phyloP scores from a whole-genome alignment of 2,113 vertebrate species.

The Heterotilapia buettikoferi region DNA sequence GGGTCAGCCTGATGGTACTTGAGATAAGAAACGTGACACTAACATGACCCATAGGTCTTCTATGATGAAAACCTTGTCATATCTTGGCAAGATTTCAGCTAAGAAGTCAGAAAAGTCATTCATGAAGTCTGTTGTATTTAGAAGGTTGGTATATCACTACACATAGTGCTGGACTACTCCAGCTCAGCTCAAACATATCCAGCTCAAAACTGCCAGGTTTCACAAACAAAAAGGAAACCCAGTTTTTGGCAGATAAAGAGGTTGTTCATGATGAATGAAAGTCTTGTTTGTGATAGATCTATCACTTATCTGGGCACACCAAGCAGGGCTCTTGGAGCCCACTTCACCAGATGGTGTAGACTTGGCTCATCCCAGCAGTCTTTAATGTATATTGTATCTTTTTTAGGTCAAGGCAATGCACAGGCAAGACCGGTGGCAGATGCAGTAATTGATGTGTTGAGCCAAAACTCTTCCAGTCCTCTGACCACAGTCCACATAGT shows the following conservation, averaged over 20 bases:
- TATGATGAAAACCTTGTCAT: background rate
- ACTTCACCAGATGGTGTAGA: background rate
- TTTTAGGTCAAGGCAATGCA: background rate
- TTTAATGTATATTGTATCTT: background rate
- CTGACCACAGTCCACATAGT: background rate
- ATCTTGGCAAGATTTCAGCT: background rate
- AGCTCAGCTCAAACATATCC: background rate
- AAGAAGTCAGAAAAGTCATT: background rate
- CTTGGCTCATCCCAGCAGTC: background rate
- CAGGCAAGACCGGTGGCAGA: background rate
- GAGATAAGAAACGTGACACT: background rate
- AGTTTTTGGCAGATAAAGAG: background rate
- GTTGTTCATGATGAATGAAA: background rate
- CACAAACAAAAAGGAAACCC: background rate
- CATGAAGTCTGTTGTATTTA: background rate
- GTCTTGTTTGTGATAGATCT: background rate
- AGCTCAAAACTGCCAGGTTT: background rate
- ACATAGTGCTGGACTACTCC: background rate
- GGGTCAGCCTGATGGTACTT: background rate
- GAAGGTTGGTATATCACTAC: background rate
- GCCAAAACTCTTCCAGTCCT: background rate
- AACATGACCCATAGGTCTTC: background rate
- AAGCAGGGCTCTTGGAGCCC: background rate
- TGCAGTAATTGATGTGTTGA: background rate
- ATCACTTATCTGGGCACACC: background rate